Base-by-base conservation (phyloP, 1,140 invertebrate genomes). In the Zeugodacus cucurbitae region DNA sequence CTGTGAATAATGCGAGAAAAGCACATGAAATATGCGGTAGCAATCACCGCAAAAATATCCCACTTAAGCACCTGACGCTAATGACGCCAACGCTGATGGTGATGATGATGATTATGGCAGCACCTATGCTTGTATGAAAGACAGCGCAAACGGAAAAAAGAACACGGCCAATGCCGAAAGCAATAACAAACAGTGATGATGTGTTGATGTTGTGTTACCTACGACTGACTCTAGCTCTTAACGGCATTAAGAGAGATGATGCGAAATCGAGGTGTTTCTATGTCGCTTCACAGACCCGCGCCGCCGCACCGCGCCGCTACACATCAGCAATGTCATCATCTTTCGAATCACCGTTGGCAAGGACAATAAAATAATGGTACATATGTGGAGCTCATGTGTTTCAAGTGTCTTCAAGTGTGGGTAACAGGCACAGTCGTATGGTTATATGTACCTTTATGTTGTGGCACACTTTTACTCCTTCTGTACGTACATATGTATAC, bases 141-240 rank as follows among this genome's bases (percentile, higher is more conserved):
- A 29, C 3, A 34, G 32, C 2, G n/a, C 48, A 37, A 74, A n/a
- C 41, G 7, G n/a, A n/a, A 74, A 82, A 22, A 41, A 4, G 41
- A 48, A 54, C 37, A 32, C 14, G 32, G 20, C 64, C 41, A 8
- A 3, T 14, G 41, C 6, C 70, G 8, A 74, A 74, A 74, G 37
- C 70, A 74, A 82, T 82, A 82, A 82, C 32, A 74, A 22, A 74
- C 34, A 44, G 8, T 22, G 74, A 48, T 82, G 74, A 82, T 82
- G n/a, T 82, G 37, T 82, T 48, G 41, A 82, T 82, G 44, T 17
- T 26, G 41, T 54, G n/a, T 17, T 54, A 82, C 41, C 41, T n/a
- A n/a, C 34, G 48, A 54, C 41, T 22, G 44, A 34, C 32, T 70
- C 64, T 32, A 5, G 37, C n/a, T 29, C 41, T 82, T 82, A n/a